A percentile compares a stretch with the other conserved stretches of the same genome.
Evolutionary conservation across 92 coral and sea anemone species (phyloP).

Genomic region (Isaurus tuberculatus): DNA sequence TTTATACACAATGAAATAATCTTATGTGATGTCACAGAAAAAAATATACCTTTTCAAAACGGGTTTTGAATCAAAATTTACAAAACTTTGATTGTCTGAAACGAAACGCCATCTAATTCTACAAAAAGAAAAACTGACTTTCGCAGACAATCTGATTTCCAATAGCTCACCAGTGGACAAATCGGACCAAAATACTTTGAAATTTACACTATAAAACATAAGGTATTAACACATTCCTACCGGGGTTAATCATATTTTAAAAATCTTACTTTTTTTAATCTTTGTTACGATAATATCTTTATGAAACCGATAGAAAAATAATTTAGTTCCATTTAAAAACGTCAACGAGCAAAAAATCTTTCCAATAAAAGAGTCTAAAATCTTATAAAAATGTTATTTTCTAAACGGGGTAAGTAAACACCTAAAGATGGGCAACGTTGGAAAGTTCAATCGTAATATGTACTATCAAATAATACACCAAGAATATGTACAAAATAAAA

Average conservation of each 20-base stretch:
- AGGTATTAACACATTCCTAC: constrained; percentile 19
- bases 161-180: constrained; percentile 16
- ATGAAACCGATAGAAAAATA: constrained; percentile 13
- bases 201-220: constrained; percentile 5
- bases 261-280: not conserved
- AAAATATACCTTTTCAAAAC: constrained; percentile 6
- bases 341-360: not conserved
- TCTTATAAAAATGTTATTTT: not conserved
- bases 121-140: constrained; percentile 4
- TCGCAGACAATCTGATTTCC: constrained; percentile 26
- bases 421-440: not conserved
- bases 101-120: constrained; percentile 15
- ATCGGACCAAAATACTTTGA: constrained; percentile 31
- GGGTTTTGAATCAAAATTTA: constrained; percentile 22
- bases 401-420: not conserved
- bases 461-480: no score
- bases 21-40: constrained; percentile 36
- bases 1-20: constrained; percentile 37
- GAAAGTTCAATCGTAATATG: not conserved
- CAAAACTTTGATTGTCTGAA: constrained; percentile 32
- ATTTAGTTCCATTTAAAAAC: constrained; percentile 11
- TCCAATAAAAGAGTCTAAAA: not conserved
- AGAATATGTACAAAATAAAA: not conserved
- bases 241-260: not conserved
- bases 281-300: not conserved